Conservation (phyloP, 2,888 invertebrate genomes). For the Ophioninae sp. region DNA sequence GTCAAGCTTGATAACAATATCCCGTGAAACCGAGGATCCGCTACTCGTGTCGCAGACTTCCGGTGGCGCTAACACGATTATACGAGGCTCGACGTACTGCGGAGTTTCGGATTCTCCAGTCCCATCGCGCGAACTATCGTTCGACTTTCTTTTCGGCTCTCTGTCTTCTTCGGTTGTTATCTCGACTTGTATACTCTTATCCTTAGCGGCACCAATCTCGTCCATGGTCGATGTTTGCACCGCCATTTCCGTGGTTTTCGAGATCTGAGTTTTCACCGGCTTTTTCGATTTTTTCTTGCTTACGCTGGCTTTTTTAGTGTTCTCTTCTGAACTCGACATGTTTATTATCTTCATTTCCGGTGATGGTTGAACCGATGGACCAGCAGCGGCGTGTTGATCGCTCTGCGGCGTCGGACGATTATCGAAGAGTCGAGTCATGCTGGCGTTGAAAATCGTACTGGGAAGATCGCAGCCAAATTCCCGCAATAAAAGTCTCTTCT, state of each 20-base stretch:
- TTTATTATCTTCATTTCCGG: constrained; percentile 77
- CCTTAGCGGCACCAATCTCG: constrained; percentile 63
- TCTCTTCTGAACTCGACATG: constrained; percentile 69
- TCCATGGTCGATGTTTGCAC: constrained; percentile 70
- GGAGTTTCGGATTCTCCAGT: constrained; percentile 24
- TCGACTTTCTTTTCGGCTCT: constrained; percentile 10
- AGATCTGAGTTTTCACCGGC: constrained; percentile 48
- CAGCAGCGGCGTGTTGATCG: constrained; percentile 41
- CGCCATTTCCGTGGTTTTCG: constrained; percentile 69
- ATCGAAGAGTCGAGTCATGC: constrained; percentile 73
- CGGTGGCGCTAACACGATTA: constrained; percentile 69
- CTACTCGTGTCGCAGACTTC: constrained; percentile 67
- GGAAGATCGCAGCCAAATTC: constrained; percentile 77
- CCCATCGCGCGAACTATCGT: not conserved
- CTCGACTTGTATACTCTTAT: constrained; percentile 70
- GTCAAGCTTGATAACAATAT: constrained; percentile 71
- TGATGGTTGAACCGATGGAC: constrained; percentile 46
- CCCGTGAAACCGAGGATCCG: constrained; percentile 62
- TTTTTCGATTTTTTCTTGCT: constrained; percentile 61
- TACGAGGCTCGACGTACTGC: constrained; percentile 71
- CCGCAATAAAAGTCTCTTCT: constrained; percentile 73
- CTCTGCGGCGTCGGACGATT: constrained; percentile 30
- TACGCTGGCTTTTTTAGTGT: constrained; percentile 38
- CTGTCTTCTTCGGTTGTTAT: constrained; percentile 45
- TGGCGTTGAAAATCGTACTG: constrained; percentile 74